phyloP scores from a whole-genome alignment of 2,888 invertebrate genomes.

The Palloptera scutellata region DNA sequence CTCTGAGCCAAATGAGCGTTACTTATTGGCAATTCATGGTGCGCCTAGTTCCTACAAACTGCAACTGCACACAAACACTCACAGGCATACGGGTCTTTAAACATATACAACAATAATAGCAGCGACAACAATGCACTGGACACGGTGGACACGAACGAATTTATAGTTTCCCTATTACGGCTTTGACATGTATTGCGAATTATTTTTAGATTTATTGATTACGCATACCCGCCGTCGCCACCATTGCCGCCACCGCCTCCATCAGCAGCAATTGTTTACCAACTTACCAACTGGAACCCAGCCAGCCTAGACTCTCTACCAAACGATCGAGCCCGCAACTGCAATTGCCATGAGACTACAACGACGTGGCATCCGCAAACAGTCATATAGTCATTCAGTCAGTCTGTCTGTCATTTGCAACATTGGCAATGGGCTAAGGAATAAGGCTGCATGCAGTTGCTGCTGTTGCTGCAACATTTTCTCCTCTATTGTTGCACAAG shows the following conservation, averaged over 20 bases:
- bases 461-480: conserved; percentile 19
- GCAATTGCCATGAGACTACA: no score
- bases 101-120: conserved; percentile 5
- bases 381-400: no score
- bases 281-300: no score
- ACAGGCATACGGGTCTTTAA: no score
- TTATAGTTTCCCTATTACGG: conserved; percentile 62
- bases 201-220: conserved; percentile 52
- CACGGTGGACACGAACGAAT: conserved; percentile 45
- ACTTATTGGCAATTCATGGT: conserved; percentile 6
- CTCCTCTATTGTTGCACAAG: conserved; percentile 4
- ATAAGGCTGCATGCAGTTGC: conserved; percentile 30
- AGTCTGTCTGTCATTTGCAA: no score
- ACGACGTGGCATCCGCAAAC: no score
- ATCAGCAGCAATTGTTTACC: conserved; percentile 30
- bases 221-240: conserved; percentile 46
- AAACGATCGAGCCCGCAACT: background rate
- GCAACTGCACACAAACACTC: background rate
- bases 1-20: background rate
- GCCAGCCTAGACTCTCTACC: conserved; percentile 9
- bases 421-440: background rate
- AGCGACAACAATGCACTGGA: conserved; percentile 31
- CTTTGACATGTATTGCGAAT: conserved; percentile 62
- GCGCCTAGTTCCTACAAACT: background rate
- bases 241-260: conserved; percentile 29